Base-by-base conservation (phyloP, 2,888 invertebrate genomes). In the Blomia tropicalis region DNA sequence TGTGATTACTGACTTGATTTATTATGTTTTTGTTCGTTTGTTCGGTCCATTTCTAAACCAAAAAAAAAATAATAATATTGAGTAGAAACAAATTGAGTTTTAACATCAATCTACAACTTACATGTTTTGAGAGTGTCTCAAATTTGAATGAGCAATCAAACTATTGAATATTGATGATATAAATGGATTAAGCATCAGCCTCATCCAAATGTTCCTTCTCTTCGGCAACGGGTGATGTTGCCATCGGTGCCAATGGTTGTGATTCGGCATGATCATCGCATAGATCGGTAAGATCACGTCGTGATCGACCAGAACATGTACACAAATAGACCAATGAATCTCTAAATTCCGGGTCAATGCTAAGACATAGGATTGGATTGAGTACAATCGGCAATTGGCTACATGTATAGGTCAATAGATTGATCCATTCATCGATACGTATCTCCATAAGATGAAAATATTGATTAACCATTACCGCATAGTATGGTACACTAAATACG, bases 211-310 rank as follows among this genome's bases (percentile, higher is more conserved):
- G 62, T 27, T 62, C 62, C 43, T 62, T 62, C 31, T 62, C 62
- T 36, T 62, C 62, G 25, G 62, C 58, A 4, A 62, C 47, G 3
- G 62, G 62, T n/a, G 62, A 62, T 3, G 62, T 62, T 17, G 62
- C 62, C 58, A 62, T 58, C 43, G 62, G 62, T 32, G 62, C 62
- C 44, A 62, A 36, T 58, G 62, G 62, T 27, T 62, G 62, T 5
- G 58, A 62, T 30, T 62, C 62, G 2, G 58, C 62, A 27, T 62
- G 62, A 25, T 62, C 62, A 58, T 62, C 62, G 25, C 62, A 56
- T 1, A 43, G 30, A 22, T 62, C 62, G 7, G 19, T 22, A 4
- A 31, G 29, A 7, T 62, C 62, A 7, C 62, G n/a, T 25, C 62
- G 29, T 5, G n/a, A 11, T 17, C 62, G 30, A 2, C 58, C 58